Percentiles rank a stretch among this genome's conserved stretches.
These are phyloP conservation scores for Ophioninae sp. DNA, from an alignment of 2,888 invertebrate genomes.

Conservation along the genomic window DNA sequence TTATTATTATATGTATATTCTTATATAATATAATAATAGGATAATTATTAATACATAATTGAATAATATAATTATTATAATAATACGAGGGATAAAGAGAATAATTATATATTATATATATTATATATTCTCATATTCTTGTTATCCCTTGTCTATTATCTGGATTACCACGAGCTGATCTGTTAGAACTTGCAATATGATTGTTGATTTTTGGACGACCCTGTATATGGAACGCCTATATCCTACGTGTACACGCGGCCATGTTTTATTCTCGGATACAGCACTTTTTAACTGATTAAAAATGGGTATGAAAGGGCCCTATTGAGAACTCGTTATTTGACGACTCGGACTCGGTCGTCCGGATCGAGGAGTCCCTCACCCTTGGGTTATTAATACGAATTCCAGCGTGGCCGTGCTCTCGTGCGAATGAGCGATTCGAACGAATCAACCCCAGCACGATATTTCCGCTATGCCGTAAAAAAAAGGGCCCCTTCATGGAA, in stretches of 20 bases:
- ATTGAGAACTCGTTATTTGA: constrained; percentile 63
- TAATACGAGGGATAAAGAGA: too few relatives aligned
- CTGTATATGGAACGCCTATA: background rate
- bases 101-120: too few relatives aligned
- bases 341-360: constrained; percentile 59
- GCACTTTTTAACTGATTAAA: constrained; percentile 62
- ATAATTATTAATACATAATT: too few relatives aligned
- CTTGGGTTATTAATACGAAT: constrained; percentile 58
- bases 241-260: background rate
- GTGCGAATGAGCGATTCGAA: constrained; percentile 3
- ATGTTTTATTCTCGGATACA: constrained; percentile 39
- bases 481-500: constrained; percentile 10
- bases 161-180: too few relatives aligned
- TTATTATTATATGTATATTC: too few relatives aligned
- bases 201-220: too few relatives aligned
- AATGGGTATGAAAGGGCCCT: constrained; percentile 60
- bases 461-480: constrained; percentile 21
- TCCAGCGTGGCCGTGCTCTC: constrained; percentile 27
- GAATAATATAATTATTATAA: too few relatives aligned
- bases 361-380: constrained; percentile 5
- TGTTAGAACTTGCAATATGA: too few relatives aligned
- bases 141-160: too few relatives aligned
- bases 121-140: too few relatives aligned
- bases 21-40: too few relatives aligned
- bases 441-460: constrained; percentile 2